Evolutionary conservation across 2,888 invertebrate species (phyloP), one percentile per base, ranked within the genome.

Genomic region (Chelonus formosanus): DNA sequence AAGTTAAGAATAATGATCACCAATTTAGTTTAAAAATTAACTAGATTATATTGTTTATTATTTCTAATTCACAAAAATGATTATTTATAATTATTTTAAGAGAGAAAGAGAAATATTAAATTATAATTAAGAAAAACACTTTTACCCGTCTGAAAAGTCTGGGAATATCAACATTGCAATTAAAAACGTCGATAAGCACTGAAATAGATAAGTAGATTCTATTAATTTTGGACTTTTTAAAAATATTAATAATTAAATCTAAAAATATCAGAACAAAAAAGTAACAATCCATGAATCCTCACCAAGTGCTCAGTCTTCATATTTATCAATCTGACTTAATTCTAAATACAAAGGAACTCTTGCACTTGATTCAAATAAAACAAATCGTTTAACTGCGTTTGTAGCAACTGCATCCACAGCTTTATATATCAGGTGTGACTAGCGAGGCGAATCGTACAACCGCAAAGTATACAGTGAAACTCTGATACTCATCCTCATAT

Each of bases 381-480:
- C 20, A 20, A 20, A 20, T 20, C 20, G 20, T 20, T 20, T 53
- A 67, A 73, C 76, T 79, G 75, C 69, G 70, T 63, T 67, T 47
- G 50, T 59, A 50, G 67, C 64, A 62, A 52, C 62, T 50, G 56
- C 65, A 35, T 36, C 63, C 64, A 52, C 70, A 10, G 61, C 72
- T 76, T 77, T 78, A 80, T 79, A 79, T 77, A 75, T 70, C 56
- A 67, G 63, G 63, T 68, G 67, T 65, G 70, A 71, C 69, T 75
- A 77, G 65, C 75, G 67, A 75, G 67, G 72, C 75, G 75, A 65
- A 72, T 75, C 77, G 62, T 55, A 67, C 53, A 54, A 65, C 71
- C 64, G 63, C 63, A 69, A 70, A 56, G 65, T 74, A 71, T 76
- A 74, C 72, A 68, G 70, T 67, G 77, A 79, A 75, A 76, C 74